Conservation (phyloP, 1,140 invertebrate species). For the Pristionchus pacificus region DNA sequence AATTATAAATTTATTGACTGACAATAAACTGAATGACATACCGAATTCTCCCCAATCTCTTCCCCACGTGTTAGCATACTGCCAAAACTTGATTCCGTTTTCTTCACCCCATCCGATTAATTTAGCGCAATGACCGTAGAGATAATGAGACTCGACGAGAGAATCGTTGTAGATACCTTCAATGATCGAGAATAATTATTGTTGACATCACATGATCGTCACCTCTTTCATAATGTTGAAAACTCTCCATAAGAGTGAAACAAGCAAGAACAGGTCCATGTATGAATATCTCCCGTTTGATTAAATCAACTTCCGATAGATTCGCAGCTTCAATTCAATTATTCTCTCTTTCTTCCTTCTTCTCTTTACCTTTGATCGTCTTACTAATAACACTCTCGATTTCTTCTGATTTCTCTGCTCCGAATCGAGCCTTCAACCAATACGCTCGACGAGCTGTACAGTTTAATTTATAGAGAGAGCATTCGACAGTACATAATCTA, state of each 20-base stretch:
- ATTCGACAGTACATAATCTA: too few relatives aligned
- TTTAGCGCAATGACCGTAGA: slow-evolving; percentile 47
- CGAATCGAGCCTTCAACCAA: slow-evolving; percentile 33
- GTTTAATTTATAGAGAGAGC: too few relatives aligned
- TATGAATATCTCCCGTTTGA: slow-evolving; percentile 41
- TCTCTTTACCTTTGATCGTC: slow-evolving; percentile 2
- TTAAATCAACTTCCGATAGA: slow-evolving; percentile 22
- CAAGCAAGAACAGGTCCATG: slow-evolving; percentile 44
- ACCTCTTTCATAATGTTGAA: slow-evolving; percentile 45
- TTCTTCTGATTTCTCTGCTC: too few relatives aligned
- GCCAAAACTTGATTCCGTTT: slow-evolving; percentile 35
- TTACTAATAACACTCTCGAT: too few relatives aligned
- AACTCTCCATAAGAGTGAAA: slow-evolving; percentile 45
- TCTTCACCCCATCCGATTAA: slow-evolving; percentile 44
- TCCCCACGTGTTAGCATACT: slow-evolving; percentile 43
- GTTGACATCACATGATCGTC: neutral
- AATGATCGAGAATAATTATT: slow-evolving; percentile 27
- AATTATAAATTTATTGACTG: slow-evolving; percentile 26
- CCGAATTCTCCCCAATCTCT: slow-evolving; percentile 43
- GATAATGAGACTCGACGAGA: slow-evolving; percentile 17
- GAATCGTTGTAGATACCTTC: slow-evolving; percentile 39
- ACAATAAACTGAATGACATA: slow-evolving; percentile 14
- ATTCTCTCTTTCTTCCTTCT: neutral
- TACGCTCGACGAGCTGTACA: too few relatives aligned
- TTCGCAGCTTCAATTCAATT: slow-evolving; percentile 4